Evolutionary conservation across 2,888 invertebrate genomes (phyloP).

Genomic region (Diadromus collaris): DNA sequence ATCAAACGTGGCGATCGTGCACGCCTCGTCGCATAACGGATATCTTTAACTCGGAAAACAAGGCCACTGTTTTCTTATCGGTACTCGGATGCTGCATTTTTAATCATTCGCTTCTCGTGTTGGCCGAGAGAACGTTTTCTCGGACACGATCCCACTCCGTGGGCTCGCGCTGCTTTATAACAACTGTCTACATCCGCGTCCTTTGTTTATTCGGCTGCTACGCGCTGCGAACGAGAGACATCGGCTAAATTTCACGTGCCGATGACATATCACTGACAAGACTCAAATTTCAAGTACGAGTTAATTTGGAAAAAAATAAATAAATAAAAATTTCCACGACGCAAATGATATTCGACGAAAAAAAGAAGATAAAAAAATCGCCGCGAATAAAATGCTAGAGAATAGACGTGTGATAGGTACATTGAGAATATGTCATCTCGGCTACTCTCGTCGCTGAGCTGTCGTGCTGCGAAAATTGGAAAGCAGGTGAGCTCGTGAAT

Average conservation of each 20-base stretch:
- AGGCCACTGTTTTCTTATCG: conserved; percentile 56
- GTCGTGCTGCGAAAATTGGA: conserved; percentile 25
- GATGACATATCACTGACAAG: conserved; percentile 17
- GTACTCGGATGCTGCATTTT: conserved; percentile 21
- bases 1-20: not conserved
- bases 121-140: conserved; percentile 16
- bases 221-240: not conserved
- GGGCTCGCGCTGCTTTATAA: not conserved
- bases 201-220: conserved; percentile 48
- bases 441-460: conserved; percentile 39
- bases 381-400: conserved; percentile 1
- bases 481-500: conserved; percentile 44
- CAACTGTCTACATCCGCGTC: not conserved
- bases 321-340: not conserved
- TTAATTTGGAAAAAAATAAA: not conserved
- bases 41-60: conserved; percentile 32
- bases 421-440: conserved; percentile 50
- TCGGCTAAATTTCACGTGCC: conserved; percentile 11
- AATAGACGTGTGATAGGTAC: conserved; percentile 8
- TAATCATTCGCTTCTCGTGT: conserved; percentile 24
- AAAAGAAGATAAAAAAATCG: not conserved
- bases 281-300: not conserved
- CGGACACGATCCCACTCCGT: conserved; percentile 13
- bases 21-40: not conserved
- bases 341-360: not conserved